phyloP scores from a whole-genome alignment of 2,888 invertebrate genomes.

The Caenorhabditis wallacei region DNA sequence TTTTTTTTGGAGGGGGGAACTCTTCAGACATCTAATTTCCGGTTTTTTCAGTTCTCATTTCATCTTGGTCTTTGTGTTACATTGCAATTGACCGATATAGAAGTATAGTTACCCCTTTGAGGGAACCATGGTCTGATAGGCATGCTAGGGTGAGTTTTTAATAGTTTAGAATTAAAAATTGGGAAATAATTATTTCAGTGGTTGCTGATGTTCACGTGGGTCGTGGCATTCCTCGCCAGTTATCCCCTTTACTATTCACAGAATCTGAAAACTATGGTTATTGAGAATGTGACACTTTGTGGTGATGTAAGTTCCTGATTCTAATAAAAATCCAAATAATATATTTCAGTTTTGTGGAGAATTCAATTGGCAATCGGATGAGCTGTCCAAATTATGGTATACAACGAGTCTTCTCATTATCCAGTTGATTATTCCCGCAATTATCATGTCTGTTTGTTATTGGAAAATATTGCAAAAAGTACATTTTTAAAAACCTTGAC shows the following conservation, averaged over 20 bases:
- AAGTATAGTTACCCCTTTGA: conserved; percentile 81
- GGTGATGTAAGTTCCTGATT: conserved; percentile 72
- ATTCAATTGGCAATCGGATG: conserved; percentile 76
- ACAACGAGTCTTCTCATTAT: conserved; percentile 76
- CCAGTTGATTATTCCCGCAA: conserved; percentile 79
- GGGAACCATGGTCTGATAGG: conserved; percentile 80
- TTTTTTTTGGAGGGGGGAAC: neutral
- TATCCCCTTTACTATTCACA: conserved; percentile 80
- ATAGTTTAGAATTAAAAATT: neutral
- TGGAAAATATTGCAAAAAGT: conserved; percentile 83
- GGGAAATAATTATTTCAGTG: conserved; percentile 60
- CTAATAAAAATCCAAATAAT: neutral
- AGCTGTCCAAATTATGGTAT: conserved; percentile 69
- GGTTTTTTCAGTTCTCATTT: conserved; percentile 92
- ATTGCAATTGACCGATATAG: conserved; percentile 96
- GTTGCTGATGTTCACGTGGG: conserved; percentile 77
- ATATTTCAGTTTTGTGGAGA: conserved; percentile 81
- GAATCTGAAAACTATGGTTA: conserved; percentile 76
- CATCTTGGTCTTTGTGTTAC: conserved; percentile 96
- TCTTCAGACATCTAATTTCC: conserved; percentile 34
- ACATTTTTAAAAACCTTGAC: neutral
- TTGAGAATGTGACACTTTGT: conserved; percentile 77
- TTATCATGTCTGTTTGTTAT: conserved; percentile 82
- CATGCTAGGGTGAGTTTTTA: conserved; percentile 70
- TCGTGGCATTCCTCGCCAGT: conserved; percentile 76